Conservation (phyloP, 2,797 vertebrate species). For the Sebastes goodei region DNA sequence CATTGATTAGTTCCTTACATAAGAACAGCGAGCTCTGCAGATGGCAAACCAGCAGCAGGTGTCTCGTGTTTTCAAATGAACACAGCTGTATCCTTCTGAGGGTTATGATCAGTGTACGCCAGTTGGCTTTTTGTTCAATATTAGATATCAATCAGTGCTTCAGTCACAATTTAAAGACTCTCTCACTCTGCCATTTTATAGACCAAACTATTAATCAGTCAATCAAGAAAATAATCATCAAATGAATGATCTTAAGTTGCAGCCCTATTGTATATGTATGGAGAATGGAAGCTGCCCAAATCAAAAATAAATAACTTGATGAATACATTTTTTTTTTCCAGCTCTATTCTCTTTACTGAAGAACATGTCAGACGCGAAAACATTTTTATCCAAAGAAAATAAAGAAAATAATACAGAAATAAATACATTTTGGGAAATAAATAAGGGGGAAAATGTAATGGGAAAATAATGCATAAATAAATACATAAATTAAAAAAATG, state of each 20-base stretch:
- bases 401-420: too few species aligned
- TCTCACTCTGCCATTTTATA: background rate
- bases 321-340: too few species aligned
- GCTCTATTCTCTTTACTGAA: too few species aligned
- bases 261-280: background rate
- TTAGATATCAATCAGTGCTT: background rate
- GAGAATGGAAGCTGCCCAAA: too few species aligned
- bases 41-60: background rate
- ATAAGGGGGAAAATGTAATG: too few species aligned
- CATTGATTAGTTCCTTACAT: slow-evolving; percentile 9
- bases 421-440: too few species aligned
- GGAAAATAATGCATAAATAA: too few species aligned
- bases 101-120: background rate
- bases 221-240: background rate
- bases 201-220: background rate
- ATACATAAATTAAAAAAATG: too few species aligned
- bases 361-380: too few species aligned
- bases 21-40: background rate
- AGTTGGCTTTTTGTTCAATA: background rate
- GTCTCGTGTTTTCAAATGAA: background rate
- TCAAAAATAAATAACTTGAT: too few species aligned
- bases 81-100: background rate
- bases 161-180: background rate
- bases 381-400: too few species aligned
- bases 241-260: background rate